Conservation (phyloP, 2,888 invertebrate genomes). For the Aspidiotus rigidus region DNA sequence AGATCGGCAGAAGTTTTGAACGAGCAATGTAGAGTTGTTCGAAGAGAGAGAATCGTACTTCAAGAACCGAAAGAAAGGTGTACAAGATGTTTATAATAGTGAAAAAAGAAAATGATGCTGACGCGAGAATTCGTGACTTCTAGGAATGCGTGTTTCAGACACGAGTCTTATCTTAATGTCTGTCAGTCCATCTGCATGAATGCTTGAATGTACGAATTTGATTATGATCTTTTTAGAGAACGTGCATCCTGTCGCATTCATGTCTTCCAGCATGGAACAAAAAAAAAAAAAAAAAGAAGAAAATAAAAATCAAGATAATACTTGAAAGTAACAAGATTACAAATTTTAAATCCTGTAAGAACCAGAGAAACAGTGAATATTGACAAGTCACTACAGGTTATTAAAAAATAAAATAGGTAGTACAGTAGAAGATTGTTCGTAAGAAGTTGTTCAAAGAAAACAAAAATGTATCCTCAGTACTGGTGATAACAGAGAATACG, state of each 20-base stretch:
- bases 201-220: background rate
- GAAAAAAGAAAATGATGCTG: background rate
- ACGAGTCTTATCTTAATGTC: conserved; percentile 4
- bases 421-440: no score
- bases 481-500: no score
- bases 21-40: no score
- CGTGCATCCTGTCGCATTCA: conserved; percentile 4
- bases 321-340: no score
- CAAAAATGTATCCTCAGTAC: no score
- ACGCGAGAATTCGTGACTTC: conserved; percentile 2
- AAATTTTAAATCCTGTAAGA: no score
- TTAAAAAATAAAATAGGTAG: no score
- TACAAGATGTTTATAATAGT: background rate
- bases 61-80: no score
- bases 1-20: background rate
- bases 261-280: background rate
- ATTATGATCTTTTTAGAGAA: background rate
- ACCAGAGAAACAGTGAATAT: no score
- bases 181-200: conserved; percentile 3
- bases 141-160: background rate
- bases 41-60: background rate
- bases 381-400: no score
- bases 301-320: background rate
- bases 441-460: no score
- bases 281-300: background rate